phyloP scores from a whole-genome alignment of 2,888 invertebrate species.

The Synergus laeviventris region DNA sequence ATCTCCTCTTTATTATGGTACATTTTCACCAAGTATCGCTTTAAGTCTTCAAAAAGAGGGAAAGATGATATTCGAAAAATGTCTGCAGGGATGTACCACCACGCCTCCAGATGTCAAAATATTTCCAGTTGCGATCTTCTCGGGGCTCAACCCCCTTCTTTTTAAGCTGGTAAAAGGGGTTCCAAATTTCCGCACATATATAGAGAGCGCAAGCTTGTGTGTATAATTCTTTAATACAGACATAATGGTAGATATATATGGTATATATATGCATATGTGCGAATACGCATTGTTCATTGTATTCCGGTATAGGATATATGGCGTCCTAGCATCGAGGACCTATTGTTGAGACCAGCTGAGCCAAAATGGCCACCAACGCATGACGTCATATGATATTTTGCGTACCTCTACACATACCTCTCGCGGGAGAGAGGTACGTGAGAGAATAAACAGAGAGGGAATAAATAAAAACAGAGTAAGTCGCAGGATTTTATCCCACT shows the following conservation, averaged over 20 bases:
- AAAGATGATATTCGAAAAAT: conserved; percentile 38
- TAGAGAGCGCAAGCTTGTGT: conserved; percentile 45
- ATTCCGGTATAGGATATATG: conserved; percentile 64
- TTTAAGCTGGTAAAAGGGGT: conserved; percentile 54
- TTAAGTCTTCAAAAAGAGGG: conserved; percentile 49
- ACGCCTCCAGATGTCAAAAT: conserved; percentile 74
- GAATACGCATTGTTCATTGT: conserved; percentile 66
- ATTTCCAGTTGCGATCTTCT: conserved; percentile 63
- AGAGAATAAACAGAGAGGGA: too few species aligned
- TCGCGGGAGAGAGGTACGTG: too few species aligned
- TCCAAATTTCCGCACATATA: conserved; percentile 57
- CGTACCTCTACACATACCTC: conserved; percentile 29
- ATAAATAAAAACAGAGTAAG: conserved; percentile 47
- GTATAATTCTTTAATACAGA: conserved; percentile 41
- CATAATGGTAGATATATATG: conserved; percentile 42
- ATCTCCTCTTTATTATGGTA: conserved; percentile 23
- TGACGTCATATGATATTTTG: conserved; percentile 66
- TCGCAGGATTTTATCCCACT: conserved; percentile 39
- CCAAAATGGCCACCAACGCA: conserved; percentile 72
- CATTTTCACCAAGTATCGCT: conserved; percentile 53
- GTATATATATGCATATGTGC: conserved; percentile 49
- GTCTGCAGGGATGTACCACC: conserved; percentile 53
- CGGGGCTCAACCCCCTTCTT: conserved; percentile 48
- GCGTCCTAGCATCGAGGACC: conserved; percentile 68
- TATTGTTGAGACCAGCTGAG: conserved; percentile 73